Percentiles rank a stretch among this genome's conserved stretches.
phyloP scores from a whole-genome alignment of 2,113 vertebrate species.

The Scomber japonicus region DNA sequence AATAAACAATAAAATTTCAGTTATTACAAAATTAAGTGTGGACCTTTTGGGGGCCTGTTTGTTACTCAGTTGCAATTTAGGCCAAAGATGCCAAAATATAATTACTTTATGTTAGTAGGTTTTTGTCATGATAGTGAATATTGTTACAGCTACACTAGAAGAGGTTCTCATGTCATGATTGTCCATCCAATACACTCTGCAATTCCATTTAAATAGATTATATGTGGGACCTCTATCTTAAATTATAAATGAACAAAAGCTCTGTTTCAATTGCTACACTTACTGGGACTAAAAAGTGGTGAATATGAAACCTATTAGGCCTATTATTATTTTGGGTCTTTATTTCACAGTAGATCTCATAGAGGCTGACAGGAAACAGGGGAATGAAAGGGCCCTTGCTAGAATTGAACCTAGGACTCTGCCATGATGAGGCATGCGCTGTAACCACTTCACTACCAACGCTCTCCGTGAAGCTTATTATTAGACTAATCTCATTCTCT shows the following conservation, averaged over 20 bases:
- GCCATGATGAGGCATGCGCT: too few species aligned
- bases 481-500: not conserved
- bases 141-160: not conserved
- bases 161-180: not conserved
- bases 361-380: too few species aligned
- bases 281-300: not conserved
- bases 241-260: slow-evolving; percentile 10
- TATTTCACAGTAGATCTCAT: too few species aligned
- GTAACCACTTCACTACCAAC: too few species aligned
- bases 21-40: too few species aligned
- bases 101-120: not conserved
- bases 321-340: too few species aligned
- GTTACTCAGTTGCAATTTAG: not conserved
- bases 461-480: not conserved
- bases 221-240: not conserved
- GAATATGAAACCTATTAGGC: not conserved
- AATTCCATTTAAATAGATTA: slow-evolving; percentile 7
- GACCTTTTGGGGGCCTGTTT: too few species aligned
- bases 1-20: not conserved
- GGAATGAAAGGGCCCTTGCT: too few species aligned
- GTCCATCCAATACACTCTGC: not conserved
- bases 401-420: too few species aligned
- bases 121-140: not conserved
- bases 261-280: not conserved
- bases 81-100: not conserved